A percentile compares a stretch with the other conserved stretches of the same genome.
Conservation (phyloP, 1,140 invertebrate genomes). For the Drosophila sp. region DNA sequence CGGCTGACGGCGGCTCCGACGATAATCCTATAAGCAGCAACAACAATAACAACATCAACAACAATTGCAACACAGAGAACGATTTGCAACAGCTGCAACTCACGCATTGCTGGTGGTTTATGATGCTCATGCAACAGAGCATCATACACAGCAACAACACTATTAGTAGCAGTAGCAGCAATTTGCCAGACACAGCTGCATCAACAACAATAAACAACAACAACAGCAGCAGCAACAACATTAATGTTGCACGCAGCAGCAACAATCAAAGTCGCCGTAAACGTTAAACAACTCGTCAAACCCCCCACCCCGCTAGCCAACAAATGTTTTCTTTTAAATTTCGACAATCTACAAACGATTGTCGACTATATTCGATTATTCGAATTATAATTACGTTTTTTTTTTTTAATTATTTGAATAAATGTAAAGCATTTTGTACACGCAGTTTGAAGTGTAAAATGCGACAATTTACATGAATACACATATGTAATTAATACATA, state of each 20-base stretch:
- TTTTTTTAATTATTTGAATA: constrained; percentile 60
- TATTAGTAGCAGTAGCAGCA: too few species aligned
- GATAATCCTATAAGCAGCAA: constrained; percentile 37
- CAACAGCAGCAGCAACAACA: constrained; percentile 17
- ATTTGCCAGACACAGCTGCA: constrained; percentile 19
- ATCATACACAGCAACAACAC: constrained; percentile 67
- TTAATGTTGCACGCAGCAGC: constrained; percentile 17
- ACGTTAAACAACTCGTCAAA: constrained; percentile 29
- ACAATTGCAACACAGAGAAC: constrained; percentile 32
- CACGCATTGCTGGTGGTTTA: constrained; percentile 81
- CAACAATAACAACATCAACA: constrained; percentile 23
- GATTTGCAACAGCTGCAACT: constrained; percentile 58
- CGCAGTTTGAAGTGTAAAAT: constrained; percentile 67
- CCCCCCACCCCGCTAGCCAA: constrained; percentile 12
- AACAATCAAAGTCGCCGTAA: constrained; percentile 48
- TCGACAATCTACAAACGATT: constrained; percentile 28
- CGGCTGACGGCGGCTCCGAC: constrained; percentile 57
- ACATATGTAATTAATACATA: constrained; percentile 38
- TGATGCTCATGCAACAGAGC: constrained; percentile 81
- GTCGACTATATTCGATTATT: constrained; percentile 34
- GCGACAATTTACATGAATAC: constrained; percentile 35
- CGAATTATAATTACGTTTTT: constrained; percentile 54
- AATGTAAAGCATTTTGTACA: constrained; percentile 71
- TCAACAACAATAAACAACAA: constrained; percentile 10
- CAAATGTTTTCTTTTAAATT: constrained; percentile 34